Evolutionary conservation across 2,797 vertebrate species (phyloP), one percentile per base, ranked within the genome.

Genomic region (Poeciliopsis gracilis): DNA sequence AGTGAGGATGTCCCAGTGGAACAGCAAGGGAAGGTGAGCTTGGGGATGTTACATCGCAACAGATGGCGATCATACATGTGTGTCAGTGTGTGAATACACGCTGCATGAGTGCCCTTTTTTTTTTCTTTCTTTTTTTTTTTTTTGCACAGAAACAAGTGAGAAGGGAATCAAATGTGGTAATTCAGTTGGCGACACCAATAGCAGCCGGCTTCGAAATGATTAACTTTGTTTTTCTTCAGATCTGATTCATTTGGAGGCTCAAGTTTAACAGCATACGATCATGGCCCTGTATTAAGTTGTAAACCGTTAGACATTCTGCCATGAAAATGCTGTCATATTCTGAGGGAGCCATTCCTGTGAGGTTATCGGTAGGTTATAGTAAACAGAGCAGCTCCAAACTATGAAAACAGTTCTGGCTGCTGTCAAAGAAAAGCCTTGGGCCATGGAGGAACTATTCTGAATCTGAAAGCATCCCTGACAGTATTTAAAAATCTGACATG

Each of bases 21-120:
- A 81, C 25, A n/a, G 83, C 23, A 76, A 90, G 87, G 85, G 79
- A 88, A 88, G 88, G 90, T 53, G 25, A 87, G 88, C 90, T 88
- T 51, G 59, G 89, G 90, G 92, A 93, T 88, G 90, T 89, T 93
- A 83, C 78, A 79, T 88, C 84, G 2, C 90, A 93, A 93, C 94
- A 95, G 94, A 95, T 95, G 94, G 94, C 80, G 81, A 67, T 82
- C 84, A 82, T 86, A 45, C 87, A 91, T 91, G 88, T 89, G 87
- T 90, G 90, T 89, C 79, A 77, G 85, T 83, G 89, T 91, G 92
- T 92, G 87, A 91, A 88, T 30, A 81, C 77, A 72, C 11, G 61
- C 33, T 79, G 84, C 46, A 78, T 69, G 36, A 82, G 87, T 76
- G 84, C 77, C 81, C 77, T 79, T 77, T 86, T 46, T 4, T 15